A percentile compares a stretch with the other conserved stretches of the same genome.
Evolutionary conservation across 2,113 vertebrate genomes (phyloP).

Genomic region (Struthidea cinerea): DNA sequence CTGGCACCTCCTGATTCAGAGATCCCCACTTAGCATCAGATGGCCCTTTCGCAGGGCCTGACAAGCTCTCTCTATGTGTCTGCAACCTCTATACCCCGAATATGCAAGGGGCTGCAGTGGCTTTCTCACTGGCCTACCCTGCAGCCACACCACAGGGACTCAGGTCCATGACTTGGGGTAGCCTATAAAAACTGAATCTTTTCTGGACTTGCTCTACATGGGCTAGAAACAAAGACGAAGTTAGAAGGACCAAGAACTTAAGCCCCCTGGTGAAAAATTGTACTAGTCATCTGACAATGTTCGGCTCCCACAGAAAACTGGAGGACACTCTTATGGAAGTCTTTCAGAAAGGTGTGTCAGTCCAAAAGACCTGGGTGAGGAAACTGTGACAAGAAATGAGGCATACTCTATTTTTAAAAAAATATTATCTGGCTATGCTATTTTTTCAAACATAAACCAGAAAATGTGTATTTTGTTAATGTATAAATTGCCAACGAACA

Average conservation of each 20-base stretch:
- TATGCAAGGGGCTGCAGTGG: neutral
- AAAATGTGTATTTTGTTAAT: neutral
- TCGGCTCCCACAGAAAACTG: neutral
- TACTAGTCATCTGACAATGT: neutral
- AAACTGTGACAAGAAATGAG: neutral
- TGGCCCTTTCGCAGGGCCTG: neutral
- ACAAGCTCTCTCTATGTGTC: neutral
- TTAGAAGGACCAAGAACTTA: neutral
- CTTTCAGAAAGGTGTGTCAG: neutral
- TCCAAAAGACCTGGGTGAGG: neutral
- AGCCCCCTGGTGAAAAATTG: neutral
- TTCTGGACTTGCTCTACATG: neutral
- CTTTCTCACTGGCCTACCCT: neutral
- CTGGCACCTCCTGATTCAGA: neutral
- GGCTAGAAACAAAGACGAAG: neutral
- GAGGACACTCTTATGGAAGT: fast-evolving
- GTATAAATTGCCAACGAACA: neutral
- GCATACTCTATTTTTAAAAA: neutral
- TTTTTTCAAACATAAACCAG: neutral
- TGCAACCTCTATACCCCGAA: neutral
- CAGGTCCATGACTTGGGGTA: neutral
- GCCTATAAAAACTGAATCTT: neutral
- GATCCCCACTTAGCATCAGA: neutral
- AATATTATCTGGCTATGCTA: neutral
- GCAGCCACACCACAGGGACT: fast-evolving